A percentile compares a stretch with the other conserved stretches of the same genome.
phyloP scores from a whole-genome alignment of 2,888 invertebrate species.

The Lasioglossum marginatum region DNA sequence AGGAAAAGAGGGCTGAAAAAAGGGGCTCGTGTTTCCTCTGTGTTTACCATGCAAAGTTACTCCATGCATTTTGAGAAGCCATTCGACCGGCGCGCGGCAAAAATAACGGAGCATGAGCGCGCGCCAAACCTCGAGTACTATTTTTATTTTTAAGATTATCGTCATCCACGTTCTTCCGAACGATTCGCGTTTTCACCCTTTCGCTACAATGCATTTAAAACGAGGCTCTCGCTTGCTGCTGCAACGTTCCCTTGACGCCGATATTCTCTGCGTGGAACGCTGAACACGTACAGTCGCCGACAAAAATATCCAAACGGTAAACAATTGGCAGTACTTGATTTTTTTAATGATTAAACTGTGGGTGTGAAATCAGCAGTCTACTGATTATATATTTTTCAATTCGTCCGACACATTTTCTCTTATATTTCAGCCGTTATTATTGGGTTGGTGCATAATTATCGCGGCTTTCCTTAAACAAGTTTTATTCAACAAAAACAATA shows the following conservation, averaged over 20 bases:
- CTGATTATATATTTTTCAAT: too few species aligned
- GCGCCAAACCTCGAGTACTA: not conserved
- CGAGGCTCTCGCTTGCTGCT: not conserved
- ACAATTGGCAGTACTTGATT: not conserved
- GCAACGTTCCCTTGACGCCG: not conserved
- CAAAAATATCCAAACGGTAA: not conserved
- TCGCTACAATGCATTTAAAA: not conserved
- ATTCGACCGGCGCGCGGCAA: constrained; percentile 25
- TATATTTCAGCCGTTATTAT: too few species aligned
- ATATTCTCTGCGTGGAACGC: not conserved
- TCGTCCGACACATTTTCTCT: too few species aligned
- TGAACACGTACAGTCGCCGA: not conserved
- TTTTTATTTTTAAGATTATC: constrained; percentile 9
- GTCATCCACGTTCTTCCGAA: constrained; percentile 3
- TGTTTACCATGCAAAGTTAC: constrained; percentile 70
- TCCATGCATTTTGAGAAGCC: constrained; percentile 70
- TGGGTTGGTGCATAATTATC: too few species aligned
- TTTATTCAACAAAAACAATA: too few species aligned
- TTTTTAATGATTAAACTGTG: too few species aligned
- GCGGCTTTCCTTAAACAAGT: too few species aligned
- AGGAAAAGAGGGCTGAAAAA: constrained; percentile 20
- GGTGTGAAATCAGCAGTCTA: too few species aligned
- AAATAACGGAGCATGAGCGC: not conserved
- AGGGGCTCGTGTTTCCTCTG: constrained; percentile 37
- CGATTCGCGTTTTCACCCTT: constrained; percentile 7